Evolutionary conservation across 2,888 invertebrate species (phyloP), one percentile per base, ranked within the genome.

Genomic region (Parelbella ahira): DNA sequence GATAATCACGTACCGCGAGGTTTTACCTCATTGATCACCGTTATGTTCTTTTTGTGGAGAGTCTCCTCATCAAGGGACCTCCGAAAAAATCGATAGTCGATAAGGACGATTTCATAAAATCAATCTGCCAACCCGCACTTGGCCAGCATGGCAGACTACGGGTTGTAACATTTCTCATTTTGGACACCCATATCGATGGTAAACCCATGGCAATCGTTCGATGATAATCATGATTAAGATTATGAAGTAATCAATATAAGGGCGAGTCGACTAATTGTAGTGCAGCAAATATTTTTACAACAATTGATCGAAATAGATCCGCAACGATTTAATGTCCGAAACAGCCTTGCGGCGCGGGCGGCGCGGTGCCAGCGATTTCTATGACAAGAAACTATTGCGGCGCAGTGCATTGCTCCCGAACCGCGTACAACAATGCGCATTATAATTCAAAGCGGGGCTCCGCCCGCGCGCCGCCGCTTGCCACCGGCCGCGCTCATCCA

Each of bases 381-480:
- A 81, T 79, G 80, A 82, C 76, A 76, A 75, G 72, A 67, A 67
- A 64, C 61, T 66, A 73, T 81, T 77, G 75, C 79, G 73, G 56
- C 66, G 71, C 63, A 77, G 84, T 83, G 78, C 87, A 81, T 78
- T 84, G 84, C 86, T 82, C 86, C 72, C 74, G 67, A 65, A 66
- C 63, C 70, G 59, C 53, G 67, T 66, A 62, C 72, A 82, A 86
- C 86, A 84, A 84, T 84, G 76, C 81, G 71, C 83, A 84, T 86
- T 87, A 81, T 80, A 76, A 86, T 86, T 83, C 81, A 74, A 81
- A 75, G 71, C 75, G 76, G 74, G 74, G 76, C 75, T 79, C 80
- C 82, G 82, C 83, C 82, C 81, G 82, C 66, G 74, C 82, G 67
- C n/a, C 20, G 6, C 20, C 6, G 6, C 6, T 20, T 2, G 2